Base-by-base conservation (phyloP, 1,140 invertebrate species). In the Pseudomyrmex sp. region DNA sequence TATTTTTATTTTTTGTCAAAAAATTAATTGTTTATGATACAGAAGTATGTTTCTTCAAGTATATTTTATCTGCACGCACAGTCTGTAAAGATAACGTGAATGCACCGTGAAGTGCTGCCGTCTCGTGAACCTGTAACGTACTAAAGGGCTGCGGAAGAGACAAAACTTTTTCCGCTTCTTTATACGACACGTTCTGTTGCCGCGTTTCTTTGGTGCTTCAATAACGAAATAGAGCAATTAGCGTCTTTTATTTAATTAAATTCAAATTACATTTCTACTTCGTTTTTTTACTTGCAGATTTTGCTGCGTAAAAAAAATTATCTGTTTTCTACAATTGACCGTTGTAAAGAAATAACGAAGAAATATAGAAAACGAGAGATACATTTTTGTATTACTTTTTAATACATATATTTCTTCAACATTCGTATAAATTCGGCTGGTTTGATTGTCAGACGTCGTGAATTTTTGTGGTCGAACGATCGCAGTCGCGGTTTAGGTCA, bases 51-150 rank as follows among this genome's bases (percentile, higher is more conserved):
- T 63, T 26, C 15, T 70, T 4, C 15, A 46, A 59, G 48, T 48
- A 69, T 65, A 48, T 35, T 59, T 59, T 26, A 35, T 35, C 35
- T 35, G 5, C 0, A 9, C 9, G 52, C 48, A 35, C 35, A 35
- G 15, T 0, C 59, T 18, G 63, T 12, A 35, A 3, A 48, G 50
- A 26, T 23, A 44, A 66, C n/a, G 59, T 8, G 0, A 20, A 59
- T 69, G 23, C 46, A 46, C 88, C 69, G 87, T 84, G 15, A 46
- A 75, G 76, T 91, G 91, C 91, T 91, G 90, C 87, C 87, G 87
- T 65, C 89, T 91, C 20, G 87, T 18, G 68, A n/a, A 1, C 13
- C 15, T 54, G 15, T 52, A 35, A 50, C 46, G 84, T 85, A 90
- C 85, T 62, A 82, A 4, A 54, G n/a, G 2, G 23, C 26, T 44